phyloP scores from a whole-genome alignment of 2,888 invertebrate species.

The Acleris literana region DNA sequence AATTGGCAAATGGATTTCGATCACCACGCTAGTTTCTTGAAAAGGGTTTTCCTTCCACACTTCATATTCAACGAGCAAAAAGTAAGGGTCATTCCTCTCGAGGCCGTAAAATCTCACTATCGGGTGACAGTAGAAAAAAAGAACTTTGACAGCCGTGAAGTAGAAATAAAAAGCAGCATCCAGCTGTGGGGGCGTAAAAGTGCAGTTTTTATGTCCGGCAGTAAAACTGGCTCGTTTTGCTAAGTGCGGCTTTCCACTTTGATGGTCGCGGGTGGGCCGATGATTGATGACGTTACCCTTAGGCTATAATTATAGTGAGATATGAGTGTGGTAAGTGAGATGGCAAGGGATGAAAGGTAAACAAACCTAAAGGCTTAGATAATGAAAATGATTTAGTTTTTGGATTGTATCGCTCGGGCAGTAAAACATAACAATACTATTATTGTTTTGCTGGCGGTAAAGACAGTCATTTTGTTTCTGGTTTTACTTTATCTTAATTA shows the following conservation, averaged over 20 bases:
- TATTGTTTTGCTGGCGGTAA: too few relatives aligned
- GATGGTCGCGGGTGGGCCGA: conserved; percentile 29
- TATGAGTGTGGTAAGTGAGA: conserved; percentile 21
- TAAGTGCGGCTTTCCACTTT: conserved; percentile 34
- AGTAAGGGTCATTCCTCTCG: conserved; percentile 31
- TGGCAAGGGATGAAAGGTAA: conserved; percentile 7
- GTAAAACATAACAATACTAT: too few relatives aligned
- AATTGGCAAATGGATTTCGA: conserved; percentile 14
- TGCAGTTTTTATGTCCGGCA: conserved; percentile 65
- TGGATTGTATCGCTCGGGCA: too few relatives aligned
- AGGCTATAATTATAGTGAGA: conserved; percentile 20
- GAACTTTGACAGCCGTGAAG: conserved; percentile 59
- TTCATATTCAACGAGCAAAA: conserved; percentile 28
- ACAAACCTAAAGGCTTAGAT: neutral
- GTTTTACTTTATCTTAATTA: too few relatives aligned
- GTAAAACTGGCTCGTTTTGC: conserved; percentile 50
- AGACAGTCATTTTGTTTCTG: too few relatives aligned
- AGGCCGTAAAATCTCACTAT: conserved; percentile 58
- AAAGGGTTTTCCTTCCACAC: neutral
- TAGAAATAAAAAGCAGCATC: conserved; percentile 58
- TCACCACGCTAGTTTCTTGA: conserved; percentile 10
- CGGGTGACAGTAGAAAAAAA: conserved; percentile 57
- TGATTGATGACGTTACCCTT: conserved; percentile 22
- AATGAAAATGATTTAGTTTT: neutral
- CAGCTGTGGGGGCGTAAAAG: conserved; percentile 54